These are phyloP conservation scores for Paragorgia papillata DNA, from an alignment of 92 coral and sea anemone genomes.

Conservation along the genomic window DNA sequence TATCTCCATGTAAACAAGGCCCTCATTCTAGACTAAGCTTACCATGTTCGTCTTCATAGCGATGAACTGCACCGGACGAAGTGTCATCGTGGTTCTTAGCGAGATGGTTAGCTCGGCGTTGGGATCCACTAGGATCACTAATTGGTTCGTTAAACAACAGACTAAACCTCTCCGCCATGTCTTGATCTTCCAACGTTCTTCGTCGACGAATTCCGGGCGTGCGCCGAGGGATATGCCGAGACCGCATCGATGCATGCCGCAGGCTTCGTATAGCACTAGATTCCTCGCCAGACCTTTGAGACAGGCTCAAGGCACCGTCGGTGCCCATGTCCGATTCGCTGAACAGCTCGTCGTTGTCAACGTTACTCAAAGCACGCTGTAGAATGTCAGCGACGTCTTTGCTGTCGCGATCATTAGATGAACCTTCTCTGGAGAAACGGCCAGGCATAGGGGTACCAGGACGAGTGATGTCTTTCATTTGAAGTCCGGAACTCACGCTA, in stretches of 20 bases:
- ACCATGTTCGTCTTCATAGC: slow-evolving; percentile 92
- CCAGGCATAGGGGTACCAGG: slow-evolving; percentile 49
- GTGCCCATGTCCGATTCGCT: slow-evolving; percentile 27
- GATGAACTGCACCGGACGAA: slow-evolving; percentile 90
- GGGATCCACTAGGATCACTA: slow-evolving; percentile 7
- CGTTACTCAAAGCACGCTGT: neutral
- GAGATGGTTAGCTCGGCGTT: slow-evolving; percentile 58
- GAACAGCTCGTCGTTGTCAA: slow-evolving; percentile 7
- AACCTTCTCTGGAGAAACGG: slow-evolving; percentile 34
- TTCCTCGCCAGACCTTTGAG: slow-evolving; percentile 9
- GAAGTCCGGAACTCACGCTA: slow-evolving; percentile 35
- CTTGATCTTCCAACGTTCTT: slow-evolving; percentile 9
- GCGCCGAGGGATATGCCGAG: slow-evolving; percentile 31
- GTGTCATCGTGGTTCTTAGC: slow-evolving; percentile 94
- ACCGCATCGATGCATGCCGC: neutral
- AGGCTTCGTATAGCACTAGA: neutral
- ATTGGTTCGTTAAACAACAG: slow-evolving; percentile 22
- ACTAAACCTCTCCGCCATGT: slow-evolving; percentile 22
- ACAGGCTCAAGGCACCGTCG: slow-evolving; percentile 5
- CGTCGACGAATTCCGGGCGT: slow-evolving; percentile 46
- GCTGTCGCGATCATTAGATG: slow-evolving; percentile 23
- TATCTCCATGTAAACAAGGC: no score
- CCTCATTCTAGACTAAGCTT: no score
- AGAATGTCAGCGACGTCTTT: slow-evolving; percentile 10
- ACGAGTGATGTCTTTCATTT: slow-evolving; percentile 35